These are phyloP conservation scores for Platichthys stellatus DNA, from an alignment of 2,113 vertebrate species.

Conservation along the genomic window DNA sequence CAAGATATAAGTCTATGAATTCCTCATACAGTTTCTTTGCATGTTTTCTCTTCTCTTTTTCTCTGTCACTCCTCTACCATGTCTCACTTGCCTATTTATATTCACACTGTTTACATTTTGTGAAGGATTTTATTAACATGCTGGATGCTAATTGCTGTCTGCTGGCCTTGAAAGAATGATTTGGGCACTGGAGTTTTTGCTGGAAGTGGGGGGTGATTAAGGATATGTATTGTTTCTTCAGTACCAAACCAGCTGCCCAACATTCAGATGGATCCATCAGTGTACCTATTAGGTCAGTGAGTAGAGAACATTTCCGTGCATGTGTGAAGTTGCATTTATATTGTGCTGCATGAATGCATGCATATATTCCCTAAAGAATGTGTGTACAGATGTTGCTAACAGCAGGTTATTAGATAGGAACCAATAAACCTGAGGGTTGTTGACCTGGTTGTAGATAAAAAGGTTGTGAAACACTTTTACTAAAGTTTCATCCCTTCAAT, in stretches of 20 bases:
- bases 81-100: too few relatives aligned
- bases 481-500: conserved; percentile 32
- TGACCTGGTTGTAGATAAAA: too few relatives aligned
- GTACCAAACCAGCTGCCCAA: neutral
- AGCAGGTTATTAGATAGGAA: conserved; percentile 44
- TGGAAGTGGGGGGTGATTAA: neutral
- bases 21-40: too few relatives aligned
- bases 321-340: neutral
- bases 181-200: neutral
- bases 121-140: neutral
- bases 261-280: neutral
- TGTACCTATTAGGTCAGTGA: conserved; percentile 1
- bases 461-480: conserved; percentile 11
- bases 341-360: neutral
- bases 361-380: conserved; percentile 8
- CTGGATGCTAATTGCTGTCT: neutral
- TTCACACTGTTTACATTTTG: neutral
- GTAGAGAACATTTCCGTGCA: neutral
- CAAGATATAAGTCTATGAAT: too few relatives aligned
- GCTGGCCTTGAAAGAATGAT: neutral
- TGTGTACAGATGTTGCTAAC: conserved; percentile 7
- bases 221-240: neutral
- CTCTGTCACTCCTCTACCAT: too few relatives aligned
- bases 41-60: too few relatives aligned
- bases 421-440: conserved; percentile 5